Evolutionary conservation across 2,888 invertebrate species (phyloP).

Genomic region (Elmis aenea): DNA sequence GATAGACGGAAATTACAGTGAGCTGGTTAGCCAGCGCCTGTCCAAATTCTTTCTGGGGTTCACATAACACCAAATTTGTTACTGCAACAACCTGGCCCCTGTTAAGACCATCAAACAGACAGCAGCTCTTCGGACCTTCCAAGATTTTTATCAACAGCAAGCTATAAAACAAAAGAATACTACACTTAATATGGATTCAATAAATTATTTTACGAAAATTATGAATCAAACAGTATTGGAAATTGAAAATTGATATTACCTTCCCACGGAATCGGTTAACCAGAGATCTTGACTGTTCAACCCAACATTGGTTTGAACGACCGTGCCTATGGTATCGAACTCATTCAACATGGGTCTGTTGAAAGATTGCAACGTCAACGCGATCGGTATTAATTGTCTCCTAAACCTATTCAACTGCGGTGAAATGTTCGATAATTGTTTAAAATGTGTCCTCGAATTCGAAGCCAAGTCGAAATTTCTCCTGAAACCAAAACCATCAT

Average conservation of each 20-base stretch:
- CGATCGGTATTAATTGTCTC: constrained; percentile 42
- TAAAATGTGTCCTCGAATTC: constrained; percentile 31
- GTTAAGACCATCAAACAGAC: constrained; percentile 52
- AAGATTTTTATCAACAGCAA: constrained; percentile 46
- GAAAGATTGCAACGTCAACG: constrained; percentile 41
- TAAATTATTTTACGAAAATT: not conserved
- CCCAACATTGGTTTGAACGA: constrained; percentile 54
- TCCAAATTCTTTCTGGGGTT: constrained; percentile 49
- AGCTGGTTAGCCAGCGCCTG: constrained; percentile 59
- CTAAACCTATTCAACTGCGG: constrained; percentile 24
- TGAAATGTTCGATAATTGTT: constrained; percentile 10
- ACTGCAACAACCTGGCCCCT: constrained; percentile 55
- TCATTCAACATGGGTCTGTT: constrained; percentile 57
- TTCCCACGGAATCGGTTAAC: constrained; percentile 53
- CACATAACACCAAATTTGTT: constrained; percentile 60
- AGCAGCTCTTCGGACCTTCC: constrained; percentile 46
- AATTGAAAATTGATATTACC: constrained; percentile 45
- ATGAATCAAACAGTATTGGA: not conserved
- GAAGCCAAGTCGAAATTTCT: constrained; percentile 32
- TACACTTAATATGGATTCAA: not conserved
- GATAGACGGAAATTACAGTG: constrained; percentile 57
- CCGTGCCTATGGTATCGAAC: constrained; percentile 68
- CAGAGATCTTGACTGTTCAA: constrained; percentile 55
- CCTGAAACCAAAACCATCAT: constrained; percentile 27
- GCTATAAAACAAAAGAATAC: constrained; percentile 22